A percentile compares a stretch with the other conserved stretches of the same genome.
Conservation (phyloP, 2,888 invertebrate species). For the Dryobota labecula region DNA sequence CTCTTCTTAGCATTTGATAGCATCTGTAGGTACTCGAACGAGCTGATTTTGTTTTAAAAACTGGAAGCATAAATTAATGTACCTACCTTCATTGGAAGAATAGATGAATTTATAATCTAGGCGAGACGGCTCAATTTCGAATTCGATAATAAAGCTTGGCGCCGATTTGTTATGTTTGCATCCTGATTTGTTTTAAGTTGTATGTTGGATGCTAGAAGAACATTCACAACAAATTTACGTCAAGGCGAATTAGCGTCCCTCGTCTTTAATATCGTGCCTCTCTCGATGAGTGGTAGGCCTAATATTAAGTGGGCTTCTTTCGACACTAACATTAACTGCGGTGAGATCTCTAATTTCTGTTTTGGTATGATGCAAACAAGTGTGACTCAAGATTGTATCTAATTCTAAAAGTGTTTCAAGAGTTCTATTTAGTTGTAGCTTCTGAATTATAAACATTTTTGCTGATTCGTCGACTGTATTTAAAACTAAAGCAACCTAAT, state of each 20-base stretch:
- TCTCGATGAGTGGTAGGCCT: conserved; percentile 34
- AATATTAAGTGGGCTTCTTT: conserved; percentile 48
- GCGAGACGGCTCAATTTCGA: not conserved
- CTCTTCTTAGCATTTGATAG: conserved; percentile 2
- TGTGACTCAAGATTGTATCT: conserved; percentile 50
- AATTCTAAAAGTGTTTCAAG: conserved; percentile 26
- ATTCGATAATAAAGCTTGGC: conserved; percentile 3
- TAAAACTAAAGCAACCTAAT: conserved; percentile 15
- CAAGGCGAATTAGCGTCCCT: conserved; percentile 16
- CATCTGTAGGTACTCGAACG: not conserved
- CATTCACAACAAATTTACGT: conserved; percentile 22
- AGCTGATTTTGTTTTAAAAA: conserved; percentile 5
- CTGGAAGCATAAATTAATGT: not conserved
- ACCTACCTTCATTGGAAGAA: not conserved
- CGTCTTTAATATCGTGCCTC: conserved; percentile 20
- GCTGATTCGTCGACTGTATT: conserved; percentile 6
- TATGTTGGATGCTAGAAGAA: conserved; percentile 11
- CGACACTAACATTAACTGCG: conserved; percentile 46
- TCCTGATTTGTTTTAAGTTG: conserved; percentile 7
- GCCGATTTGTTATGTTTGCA: conserved; percentile 17
- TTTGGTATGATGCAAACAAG: conserved; percentile 50
- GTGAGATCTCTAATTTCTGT: conserved; percentile 51
- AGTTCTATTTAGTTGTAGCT: conserved; percentile 29
- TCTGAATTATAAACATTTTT: conserved; percentile 30
- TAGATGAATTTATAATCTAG: conserved; percentile 10